Base-by-base conservation (phyloP, 2,113 vertebrate species). In the Campylomormyrus tamandua region DNA sequence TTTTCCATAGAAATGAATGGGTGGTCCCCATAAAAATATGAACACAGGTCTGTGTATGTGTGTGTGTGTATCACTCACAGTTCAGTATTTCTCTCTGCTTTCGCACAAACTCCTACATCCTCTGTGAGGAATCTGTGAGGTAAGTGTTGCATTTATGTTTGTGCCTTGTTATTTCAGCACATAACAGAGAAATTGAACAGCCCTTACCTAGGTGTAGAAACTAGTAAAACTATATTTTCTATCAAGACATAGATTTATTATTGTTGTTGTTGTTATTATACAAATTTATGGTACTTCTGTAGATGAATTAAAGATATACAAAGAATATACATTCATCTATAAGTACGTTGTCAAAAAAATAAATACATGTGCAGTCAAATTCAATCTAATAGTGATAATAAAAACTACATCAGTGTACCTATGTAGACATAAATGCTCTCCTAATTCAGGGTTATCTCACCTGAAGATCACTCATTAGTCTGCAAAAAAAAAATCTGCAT, bases 81-180 rank as follows among this genome's bases (percentile, higher is more conserved):
- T 80, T 80, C 35, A 80, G 31, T 80, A 80, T 52, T 27, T 87
- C 80, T 45, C 84, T 89, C 66, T 87, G 53, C 90, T 90, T 90
- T 58, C 88, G 84, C 66, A 50, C 92, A 90, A 91, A 90, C 90
- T 92, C 91, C 90, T 94, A 91, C 93, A 93, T 90, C 92, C 62
- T 83, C 90, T 90, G 93, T 95, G 95, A 94, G 95, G 95, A 96
- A 96, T 96, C 92, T 95, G 91, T 93, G 93, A 93, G 89, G 90
- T 92, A 94, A 92, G 95, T 95, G 94, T 93, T 95, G 95, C 93
- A 95, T 95, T 95, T 95, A 92, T 94, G 90, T 92, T 94, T 93
- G 92, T 92, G 85, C 89, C 89, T 83, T 90, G 87, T 86, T 92
- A 90, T 91, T 85, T 94, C 90, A 91, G 91, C 92, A 92, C 93